These are phyloP conservation scores for Todiramphus chloris DNA, from an alignment of 2,113 vertebrate species.

Conservation along the genomic window DNA sequence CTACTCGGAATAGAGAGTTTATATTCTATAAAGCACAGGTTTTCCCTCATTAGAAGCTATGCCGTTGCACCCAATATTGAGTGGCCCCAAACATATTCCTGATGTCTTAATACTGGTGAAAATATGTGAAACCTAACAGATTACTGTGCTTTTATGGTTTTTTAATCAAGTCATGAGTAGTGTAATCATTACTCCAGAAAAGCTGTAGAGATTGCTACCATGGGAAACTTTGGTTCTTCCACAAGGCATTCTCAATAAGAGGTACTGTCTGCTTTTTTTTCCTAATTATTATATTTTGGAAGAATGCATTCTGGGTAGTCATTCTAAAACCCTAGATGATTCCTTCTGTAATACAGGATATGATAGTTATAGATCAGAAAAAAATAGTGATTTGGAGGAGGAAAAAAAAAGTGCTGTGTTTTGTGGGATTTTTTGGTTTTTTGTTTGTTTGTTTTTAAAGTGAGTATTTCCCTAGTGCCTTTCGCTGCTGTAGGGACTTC, in stretches of 20 bases:
- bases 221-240: background rate
- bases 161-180: background rate
- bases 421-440: too few relatives aligned
- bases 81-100: background rate
- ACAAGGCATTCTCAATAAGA: background rate
- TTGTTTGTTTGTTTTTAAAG: background rate
- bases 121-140: background rate
- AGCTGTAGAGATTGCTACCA: background rate
- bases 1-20: background rate
- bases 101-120: background rate
- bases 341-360: background rate
- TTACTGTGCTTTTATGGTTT: background rate
- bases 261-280: background rate
- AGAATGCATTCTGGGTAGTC: background rate
- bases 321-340: background rate
- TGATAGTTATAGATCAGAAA: background rate
- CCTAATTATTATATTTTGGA: background rate
- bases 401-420: too few relatives aligned
- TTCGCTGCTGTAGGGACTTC: background rate
- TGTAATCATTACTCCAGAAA: background rate
- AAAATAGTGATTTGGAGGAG: background rate
- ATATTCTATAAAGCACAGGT: background rate
- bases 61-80: background rate
- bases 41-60: background rate
- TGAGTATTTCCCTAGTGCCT: background rate